Percentiles rank a stretch among this genome's conserved stretches.
Evolutionary conservation across 2,113 vertebrate species (phyloP).

Genomic region (Haemorhous mexicanus): DNA sequence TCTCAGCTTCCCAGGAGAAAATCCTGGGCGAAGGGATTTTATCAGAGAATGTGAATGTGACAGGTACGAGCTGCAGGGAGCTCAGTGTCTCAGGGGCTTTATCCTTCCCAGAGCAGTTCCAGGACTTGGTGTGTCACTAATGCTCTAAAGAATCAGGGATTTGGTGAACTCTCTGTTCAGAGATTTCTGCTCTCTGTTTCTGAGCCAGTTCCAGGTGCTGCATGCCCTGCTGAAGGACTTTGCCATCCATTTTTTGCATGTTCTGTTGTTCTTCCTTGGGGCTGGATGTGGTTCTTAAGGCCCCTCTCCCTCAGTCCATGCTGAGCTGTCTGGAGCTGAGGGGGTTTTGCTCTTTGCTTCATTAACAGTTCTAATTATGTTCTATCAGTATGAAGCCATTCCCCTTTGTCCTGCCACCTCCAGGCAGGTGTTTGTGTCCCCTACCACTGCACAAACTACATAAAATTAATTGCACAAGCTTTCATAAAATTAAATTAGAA

Average conservation of each 20-base stretch:
- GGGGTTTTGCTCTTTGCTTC: background rate
- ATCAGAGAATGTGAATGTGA: too few species aligned
- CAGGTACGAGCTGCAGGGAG: background rate
- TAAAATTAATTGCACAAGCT: too few species aligned
- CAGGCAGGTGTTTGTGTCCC: background rate
- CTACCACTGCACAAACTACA: background rate
- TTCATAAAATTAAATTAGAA: background rate
- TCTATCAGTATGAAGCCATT: background rate
- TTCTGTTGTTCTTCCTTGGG: background rate
- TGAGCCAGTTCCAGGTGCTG: background rate
- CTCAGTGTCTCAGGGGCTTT: fast-evolving
- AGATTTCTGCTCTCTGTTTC: background rate
- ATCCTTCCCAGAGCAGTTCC: background rate
- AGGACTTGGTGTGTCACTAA: background rate
- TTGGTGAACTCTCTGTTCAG: background rate
- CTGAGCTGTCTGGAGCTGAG: background rate
- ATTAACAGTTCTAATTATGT: background rate
- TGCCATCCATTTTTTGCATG: background rate
- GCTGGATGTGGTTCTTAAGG: background rate
- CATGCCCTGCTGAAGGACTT: background rate
- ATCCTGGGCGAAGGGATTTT: too few species aligned
- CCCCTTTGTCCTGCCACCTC: background rate
- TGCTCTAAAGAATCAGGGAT: background rate
- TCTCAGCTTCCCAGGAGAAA: too few species aligned
- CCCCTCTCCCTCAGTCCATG: background rate